Evolutionary conservation across 2,797 vertebrate species (phyloP), one percentile per base, ranked within the genome.

Genomic region (Gadopsis bispinosus): DNA sequence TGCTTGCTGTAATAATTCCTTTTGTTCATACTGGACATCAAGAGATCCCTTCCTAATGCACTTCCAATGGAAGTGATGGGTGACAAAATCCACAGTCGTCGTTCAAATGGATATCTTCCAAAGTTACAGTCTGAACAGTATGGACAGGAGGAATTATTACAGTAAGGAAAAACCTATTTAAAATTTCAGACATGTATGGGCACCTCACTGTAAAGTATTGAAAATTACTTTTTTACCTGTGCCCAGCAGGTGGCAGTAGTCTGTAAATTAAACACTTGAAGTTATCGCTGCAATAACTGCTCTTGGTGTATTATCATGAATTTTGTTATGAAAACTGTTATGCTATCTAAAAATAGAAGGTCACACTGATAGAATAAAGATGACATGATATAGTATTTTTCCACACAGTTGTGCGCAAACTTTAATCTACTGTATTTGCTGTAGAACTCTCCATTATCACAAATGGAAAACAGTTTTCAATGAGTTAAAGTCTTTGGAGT

Each of bases 231-330:
- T 37, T 77, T 17, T 67, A 93, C 29, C 4, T 73, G 6, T 8
- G 56, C 53, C 90, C 93, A 92, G 75, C 39, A 88, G 87, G 54
- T 83, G 83, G 76, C 77, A 81, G 80, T 63, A 71, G 54, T 51
- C 76, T 91, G 70, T 33, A 37, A 50, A 3, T 60, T 19, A 58
- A 37, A 37, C 37, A 37, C 37, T 37, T 9, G 10, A 37, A 39
- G 10, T 39, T 9, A 39, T 39, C 37, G 2, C 20, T 72, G 9
- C 4, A 50, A 35, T 16, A 16, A 29, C 41, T 48, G 20, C 13
- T 3, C 17, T 45, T 53, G 4, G 20, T 54, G 47, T 53, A 53
- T 69, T 62, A 4, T 48, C 19, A 33, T 17, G 4, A n/a, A 26
- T 20, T 70, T 0, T 41, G 17, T 33, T 61, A 26, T 26, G 26